Evolutionary conservation across 2,888 invertebrate genomes (phyloP).

Genomic region (Seira musarum): DNA sequence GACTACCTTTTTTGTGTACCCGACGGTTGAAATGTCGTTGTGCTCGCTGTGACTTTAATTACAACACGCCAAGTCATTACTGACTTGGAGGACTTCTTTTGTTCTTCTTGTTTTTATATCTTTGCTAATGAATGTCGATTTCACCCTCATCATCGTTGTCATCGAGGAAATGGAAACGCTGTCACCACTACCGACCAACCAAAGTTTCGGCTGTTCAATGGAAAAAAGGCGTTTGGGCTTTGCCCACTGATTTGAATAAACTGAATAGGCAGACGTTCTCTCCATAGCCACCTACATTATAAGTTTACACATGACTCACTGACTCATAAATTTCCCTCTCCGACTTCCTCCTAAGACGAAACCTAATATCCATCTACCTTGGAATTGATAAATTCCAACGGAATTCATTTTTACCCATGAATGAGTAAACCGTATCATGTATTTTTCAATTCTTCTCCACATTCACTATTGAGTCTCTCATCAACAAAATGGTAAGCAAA

Average conservation of each 20-base stretch:
- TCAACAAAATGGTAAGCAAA: too few relatives aligned
- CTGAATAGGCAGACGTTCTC: background rate
- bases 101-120: constrained; percentile 6
- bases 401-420: too few relatives aligned
- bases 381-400: too few relatives aligned
- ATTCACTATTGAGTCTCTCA: too few relatives aligned
- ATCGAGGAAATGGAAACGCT: background rate
- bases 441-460: too few relatives aligned
- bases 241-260: constrained; percentile 4
- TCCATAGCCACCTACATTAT: background rate
- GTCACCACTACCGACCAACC: background rate
- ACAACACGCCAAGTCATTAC: constrained; percentile 42
- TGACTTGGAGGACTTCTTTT: background rate
- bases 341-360: too few relatives aligned
- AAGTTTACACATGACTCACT: constrained; percentile 1
- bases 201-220: background rate
- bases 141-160: constrained; percentile 22
- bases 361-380: too few relatives aligned
- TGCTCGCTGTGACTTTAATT: constrained; percentile 52
- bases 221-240: background rate
- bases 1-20: background rate
- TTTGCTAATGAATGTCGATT: constrained; percentile 35
- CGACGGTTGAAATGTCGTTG: background rate
- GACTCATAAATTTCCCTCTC: background rate
- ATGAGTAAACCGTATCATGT: too few relatives aligned